A percentile compares a stretch with the other conserved stretches of the same genome.
phyloP scores from a whole-genome alignment of 2,888 invertebrate species.

The Agrochola circellaris region DNA sequence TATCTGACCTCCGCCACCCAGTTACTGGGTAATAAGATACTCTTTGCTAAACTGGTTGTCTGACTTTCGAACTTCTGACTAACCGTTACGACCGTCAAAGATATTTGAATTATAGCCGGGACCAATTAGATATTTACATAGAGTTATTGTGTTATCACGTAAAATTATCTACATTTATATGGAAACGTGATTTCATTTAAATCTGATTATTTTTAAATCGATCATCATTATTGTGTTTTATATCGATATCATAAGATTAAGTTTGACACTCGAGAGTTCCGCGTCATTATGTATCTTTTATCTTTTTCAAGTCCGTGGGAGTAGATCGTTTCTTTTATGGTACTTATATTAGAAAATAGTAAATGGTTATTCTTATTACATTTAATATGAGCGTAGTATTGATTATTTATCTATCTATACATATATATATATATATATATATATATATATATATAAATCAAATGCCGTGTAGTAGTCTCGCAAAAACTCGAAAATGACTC shows the following conservation, averaged over 20 bases:
- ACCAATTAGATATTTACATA: neutral
- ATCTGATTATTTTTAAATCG: conserved; percentile 31
- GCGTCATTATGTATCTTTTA: neutral
- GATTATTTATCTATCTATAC: neutral
- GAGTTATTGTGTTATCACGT: conserved; percentile 6
- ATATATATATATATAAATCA: no score
- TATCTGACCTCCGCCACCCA: neutral
- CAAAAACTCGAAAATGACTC: no score
- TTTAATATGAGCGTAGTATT: conserved; percentile 13
- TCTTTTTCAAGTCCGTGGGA: neutral
- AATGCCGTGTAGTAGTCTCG: no score
- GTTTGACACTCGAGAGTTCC: conserved; percentile 2
- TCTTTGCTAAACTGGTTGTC: neutral
- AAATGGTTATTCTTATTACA: conserved; percentile 17
- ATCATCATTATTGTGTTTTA: conserved; percentile 50
- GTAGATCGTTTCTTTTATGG: neutral
- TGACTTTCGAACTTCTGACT: neutral
- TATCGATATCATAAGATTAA: conserved; percentile 17
- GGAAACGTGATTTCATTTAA: conserved; percentile 41
- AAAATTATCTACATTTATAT: conserved; percentile 27
- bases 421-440: no score
- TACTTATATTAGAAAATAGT: conserved; percentile 20
- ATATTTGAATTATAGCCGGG: neutral
- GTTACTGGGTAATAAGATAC: neutral
- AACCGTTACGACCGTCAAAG: neutral